phyloP scores from a whole-genome alignment of 2,888 invertebrate genomes.

The Tiliacea citrago region DNA sequence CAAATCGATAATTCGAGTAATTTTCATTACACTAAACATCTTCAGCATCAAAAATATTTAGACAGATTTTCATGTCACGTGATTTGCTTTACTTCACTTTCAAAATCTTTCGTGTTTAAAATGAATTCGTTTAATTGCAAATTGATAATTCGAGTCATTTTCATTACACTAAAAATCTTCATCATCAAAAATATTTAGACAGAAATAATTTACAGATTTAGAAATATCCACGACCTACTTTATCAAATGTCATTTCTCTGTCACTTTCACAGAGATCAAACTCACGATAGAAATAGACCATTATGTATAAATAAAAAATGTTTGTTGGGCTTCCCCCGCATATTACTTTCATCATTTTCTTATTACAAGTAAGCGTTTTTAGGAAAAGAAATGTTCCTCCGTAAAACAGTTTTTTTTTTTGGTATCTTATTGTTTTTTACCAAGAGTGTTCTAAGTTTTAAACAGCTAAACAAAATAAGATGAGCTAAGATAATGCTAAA shows the following conservation, averaged over 20 bases:
- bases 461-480: neutral
- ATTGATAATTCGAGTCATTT: neutral
- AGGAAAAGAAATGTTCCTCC: too few relatives aligned
- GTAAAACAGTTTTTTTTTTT: too few relatives aligned
- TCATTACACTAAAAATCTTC: neutral
- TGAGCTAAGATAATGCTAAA: conserved; percentile 1
- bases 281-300: conserved; percentile 9
- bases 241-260: conserved; percentile 28
- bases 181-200: neutral
- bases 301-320: conserved; percentile 6
- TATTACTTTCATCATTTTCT: conserved; percentile 15
- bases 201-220: neutral
- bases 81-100: neutral
- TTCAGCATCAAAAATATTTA: neutral
- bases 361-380: conserved; percentile 3
- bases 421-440: too few relatives aligned
- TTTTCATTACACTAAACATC: neutral
- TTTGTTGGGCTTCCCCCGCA: conserved; percentile 9
- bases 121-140: neutral
- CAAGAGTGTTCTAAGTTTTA: neutral
- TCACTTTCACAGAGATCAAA: conserved; percentile 41
- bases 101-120: neutral
- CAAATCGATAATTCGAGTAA: neutral
- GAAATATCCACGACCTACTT: conserved; percentile 8
- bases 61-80: conserved; percentile 3